These are phyloP conservation scores for Amniataba percoides DNA, from an alignment of 2,797 vertebrate species.

Conservation along the genomic window DNA sequence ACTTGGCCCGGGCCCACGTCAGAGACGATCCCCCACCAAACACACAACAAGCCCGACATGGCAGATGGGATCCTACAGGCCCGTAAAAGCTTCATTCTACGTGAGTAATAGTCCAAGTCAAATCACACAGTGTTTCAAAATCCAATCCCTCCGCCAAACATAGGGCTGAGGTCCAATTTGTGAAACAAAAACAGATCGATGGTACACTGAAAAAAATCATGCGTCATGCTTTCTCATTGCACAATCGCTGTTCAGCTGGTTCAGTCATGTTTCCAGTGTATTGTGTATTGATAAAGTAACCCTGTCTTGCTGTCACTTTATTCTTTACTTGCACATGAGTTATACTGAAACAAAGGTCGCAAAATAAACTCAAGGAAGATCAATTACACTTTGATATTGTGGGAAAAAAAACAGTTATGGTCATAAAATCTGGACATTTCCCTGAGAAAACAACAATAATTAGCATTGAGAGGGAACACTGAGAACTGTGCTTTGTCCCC, in stretches of 20 bases:
- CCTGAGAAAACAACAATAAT: slow-evolving; percentile 17
- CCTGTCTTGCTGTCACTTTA: neutral
- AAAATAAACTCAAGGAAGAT: neutral
- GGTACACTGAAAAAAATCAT: neutral
- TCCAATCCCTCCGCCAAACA: slow-evolving; percentile 27
- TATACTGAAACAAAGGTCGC: neutral
- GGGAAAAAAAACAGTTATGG: neutral
- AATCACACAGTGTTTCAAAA: slow-evolving; percentile 49
- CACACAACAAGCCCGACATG: slow-evolving; percentile 37
- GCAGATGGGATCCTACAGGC: slow-evolving; percentile 30
- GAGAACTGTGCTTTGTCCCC: neutral
- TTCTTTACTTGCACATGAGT: slow-evolving; percentile 15
- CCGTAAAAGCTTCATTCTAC: slow-evolving; percentile 46
- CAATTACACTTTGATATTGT: neutral
- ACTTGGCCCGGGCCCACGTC: slow-evolving; percentile 32
- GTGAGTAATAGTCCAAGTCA: slow-evolving; percentile 42
- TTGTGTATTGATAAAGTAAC: neutral
- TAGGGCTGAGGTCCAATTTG: slow-evolving; percentile 28
- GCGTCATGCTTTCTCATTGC: slow-evolving; percentile 34
- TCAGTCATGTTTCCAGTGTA: neutral
- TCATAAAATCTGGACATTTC: slow-evolving; percentile 7
- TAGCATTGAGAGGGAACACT: slow-evolving; percentile 11
- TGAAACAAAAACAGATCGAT: slow-evolving; percentile 51
- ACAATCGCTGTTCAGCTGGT: slow-evolving; percentile 18
- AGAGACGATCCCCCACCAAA: slow-evolving; percentile 39